These are phyloP conservation scores for Eristalis pertinax DNA, from an alignment of 2,888 invertebrate species.

Conservation along the genomic window DNA sequence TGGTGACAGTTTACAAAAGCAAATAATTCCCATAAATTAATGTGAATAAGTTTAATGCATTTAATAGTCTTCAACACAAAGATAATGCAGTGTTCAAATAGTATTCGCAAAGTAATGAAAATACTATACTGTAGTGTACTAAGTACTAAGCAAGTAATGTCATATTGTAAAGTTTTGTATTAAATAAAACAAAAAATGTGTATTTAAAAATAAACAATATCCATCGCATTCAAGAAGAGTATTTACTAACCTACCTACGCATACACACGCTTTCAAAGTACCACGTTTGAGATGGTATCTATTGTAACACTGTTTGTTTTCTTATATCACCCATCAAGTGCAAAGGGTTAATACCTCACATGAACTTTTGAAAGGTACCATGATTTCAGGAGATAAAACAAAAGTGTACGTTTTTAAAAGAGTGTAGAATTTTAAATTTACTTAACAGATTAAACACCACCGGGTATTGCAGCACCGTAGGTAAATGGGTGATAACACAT, in stretches of 20 bases:
- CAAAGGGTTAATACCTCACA: slow-evolving; percentile 23
- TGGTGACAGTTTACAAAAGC: too few species aligned
- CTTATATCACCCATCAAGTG: slow-evolving; percentile 7
- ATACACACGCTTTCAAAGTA: not conserved
- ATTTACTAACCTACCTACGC: not conserved
- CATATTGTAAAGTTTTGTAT: too few species aligned
- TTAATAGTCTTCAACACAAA: too few species aligned
- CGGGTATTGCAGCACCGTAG: not conserved
- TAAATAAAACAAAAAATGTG: too few species aligned
- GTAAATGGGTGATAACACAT: not conserved
- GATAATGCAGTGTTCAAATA: too few species aligned
- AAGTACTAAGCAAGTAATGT: too few species aligned
- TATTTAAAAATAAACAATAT: not conserved
- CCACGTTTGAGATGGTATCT: not conserved
- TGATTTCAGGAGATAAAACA: not conserved
- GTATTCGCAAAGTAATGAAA: too few species aligned
- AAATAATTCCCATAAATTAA: too few species aligned
- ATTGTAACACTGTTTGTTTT: slow-evolving; percentile 2
- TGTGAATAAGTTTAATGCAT: too few species aligned
- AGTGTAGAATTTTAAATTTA: not conserved
- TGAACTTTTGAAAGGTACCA: slow-evolving; percentile 1
- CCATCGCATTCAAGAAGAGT: not conserved
- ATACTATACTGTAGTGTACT: too few species aligned
- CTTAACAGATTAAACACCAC: not conserved
- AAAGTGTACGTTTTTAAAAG: not conserved